phyloP scores from a whole-genome alignment of 2,888 invertebrate species.

The Therioaphis trifolii region DNA sequence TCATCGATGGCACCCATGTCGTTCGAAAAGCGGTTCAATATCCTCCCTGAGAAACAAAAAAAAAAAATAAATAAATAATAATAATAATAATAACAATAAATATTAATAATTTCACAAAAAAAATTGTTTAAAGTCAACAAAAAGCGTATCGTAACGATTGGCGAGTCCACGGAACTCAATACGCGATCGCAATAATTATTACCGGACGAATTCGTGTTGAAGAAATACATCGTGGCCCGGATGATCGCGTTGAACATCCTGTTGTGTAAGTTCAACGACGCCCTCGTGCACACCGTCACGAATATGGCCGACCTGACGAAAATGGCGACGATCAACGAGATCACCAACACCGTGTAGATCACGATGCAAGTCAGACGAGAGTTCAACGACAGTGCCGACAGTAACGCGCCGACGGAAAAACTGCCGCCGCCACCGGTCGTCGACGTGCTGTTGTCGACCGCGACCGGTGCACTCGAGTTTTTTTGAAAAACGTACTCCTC shows the following conservation, averaged over 20 bases:
- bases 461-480: not conserved
- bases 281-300: constrained; percentile 81
- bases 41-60: constrained; percentile 46
- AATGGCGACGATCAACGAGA: constrained; percentile 71
- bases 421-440: not conserved
- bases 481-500: constrained; percentile 64
- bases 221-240: constrained; percentile 85
- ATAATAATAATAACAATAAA: no score
- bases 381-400: not conserved
- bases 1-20: constrained; percentile 63
- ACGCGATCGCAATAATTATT: constrained; percentile 53
- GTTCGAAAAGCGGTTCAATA: constrained; percentile 64
- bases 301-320: constrained; percentile 76
- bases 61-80: not conserved
- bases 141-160: no score
- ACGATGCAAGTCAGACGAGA: constrained; percentile 69
- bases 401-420: not conserved
- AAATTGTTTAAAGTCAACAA: no score
- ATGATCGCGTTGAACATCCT: constrained; percentile 84
- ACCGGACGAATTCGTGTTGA: constrained; percentile 87
- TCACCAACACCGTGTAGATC: constrained; percentile 74
- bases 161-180: no score
- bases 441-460: not conserved
- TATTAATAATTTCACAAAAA: no score
- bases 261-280: constrained; percentile 83